These are phyloP conservation scores for Nudaria mundana DNA, from an alignment of 2,888 invertebrate species.

Conservation along the genomic window DNA sequence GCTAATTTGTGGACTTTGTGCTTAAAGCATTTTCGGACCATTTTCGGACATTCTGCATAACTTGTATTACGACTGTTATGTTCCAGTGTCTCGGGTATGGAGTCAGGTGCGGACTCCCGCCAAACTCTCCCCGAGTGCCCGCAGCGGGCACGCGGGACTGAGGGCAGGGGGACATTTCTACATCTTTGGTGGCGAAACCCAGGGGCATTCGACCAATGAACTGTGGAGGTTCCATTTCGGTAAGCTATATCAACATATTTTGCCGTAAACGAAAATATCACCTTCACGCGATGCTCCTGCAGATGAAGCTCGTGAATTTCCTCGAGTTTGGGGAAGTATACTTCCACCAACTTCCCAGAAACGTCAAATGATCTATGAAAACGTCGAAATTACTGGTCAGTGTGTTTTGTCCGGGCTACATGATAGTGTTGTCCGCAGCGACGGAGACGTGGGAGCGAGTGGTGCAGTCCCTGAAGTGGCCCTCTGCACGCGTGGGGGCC, in stretches of 20 bases:
- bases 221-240: conserved; percentile 93
- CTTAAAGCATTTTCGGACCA: too few species aligned
- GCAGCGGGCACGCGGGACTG: conserved; percentile 90
- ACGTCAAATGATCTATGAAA: too few species aligned
- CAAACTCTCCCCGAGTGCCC: conserved; percentile 84
- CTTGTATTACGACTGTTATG: too few species aligned
- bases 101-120: conserved; percentile 81
- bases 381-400: background rate
- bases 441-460: conserved; percentile 90
- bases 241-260: conserved; percentile 44
- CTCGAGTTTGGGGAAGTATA: too few species aligned
- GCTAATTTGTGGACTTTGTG: too few species aligned
- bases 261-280: too few species aligned
- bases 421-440: conserved; percentile 58
- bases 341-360: too few species aligned
- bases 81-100: conserved; percentile 83
- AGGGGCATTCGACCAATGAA: conserved; percentile 86
- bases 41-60: too few species aligned
- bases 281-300: too few species aligned
- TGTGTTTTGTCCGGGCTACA: background rate
- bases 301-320: too few species aligned
- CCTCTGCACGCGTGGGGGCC: conserved; percentile 86
- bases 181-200: conserved; percentile 89
- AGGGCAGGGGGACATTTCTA: conserved; percentile 89
- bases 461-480: conserved; percentile 81